These are phyloP conservation scores for Polyommatus icarus DNA, from an alignment of 2,888 invertebrate species.

Conservation along the genomic window DNA sequence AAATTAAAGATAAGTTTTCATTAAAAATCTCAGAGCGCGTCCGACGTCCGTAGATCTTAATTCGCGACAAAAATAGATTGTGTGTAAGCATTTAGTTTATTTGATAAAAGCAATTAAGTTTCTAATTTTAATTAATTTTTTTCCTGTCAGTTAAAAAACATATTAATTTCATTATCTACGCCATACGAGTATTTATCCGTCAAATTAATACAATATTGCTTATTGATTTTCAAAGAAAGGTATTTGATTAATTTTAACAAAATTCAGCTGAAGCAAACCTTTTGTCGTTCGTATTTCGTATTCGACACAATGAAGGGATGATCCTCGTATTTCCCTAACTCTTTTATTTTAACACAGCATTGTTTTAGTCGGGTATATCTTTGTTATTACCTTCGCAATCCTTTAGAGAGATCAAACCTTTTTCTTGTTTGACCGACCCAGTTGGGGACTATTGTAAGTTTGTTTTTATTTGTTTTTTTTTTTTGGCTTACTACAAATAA, in stretches of 20 bases:
- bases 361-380: constrained; percentile 4
- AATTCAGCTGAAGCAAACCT: background rate
- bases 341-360: constrained; percentile 42
- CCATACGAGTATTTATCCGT: no score
- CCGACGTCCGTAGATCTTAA: no score
- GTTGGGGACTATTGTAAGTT: background rate
- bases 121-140: no score
- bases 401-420: background rate
- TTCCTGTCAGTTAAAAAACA: no score
- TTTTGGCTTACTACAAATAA: no score
- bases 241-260: background rate
- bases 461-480: background rate
- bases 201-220: background rate
- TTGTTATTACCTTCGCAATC: constrained; percentile 15
- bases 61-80: no score
- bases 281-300: constrained; percentile 11
- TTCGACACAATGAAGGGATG: constrained; percentile 53
- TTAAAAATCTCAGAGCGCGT: no score
- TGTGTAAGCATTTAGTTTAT: no score
- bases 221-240: background rate
- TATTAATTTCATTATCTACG: no score
- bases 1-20: no score
- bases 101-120: no score
- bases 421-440: background rate
- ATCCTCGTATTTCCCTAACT: constrained; percentile 68